phyloP scores from a whole-genome alignment of 2,888 invertebrate species.

The Leucophenga maculata region DNA sequence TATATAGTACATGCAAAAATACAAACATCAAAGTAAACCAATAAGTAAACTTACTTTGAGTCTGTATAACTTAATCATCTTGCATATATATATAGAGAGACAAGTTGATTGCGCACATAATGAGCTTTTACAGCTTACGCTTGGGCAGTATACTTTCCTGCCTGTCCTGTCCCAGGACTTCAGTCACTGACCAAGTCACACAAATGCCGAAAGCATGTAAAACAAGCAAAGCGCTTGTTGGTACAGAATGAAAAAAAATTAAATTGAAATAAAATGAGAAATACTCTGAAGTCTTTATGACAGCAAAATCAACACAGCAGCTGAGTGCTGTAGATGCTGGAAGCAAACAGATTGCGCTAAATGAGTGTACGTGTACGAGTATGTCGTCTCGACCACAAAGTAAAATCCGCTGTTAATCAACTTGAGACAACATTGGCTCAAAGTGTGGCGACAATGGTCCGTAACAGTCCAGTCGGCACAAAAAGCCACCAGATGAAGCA shows the following conservation, averaged over 20 bases:
- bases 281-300: constrained; percentile 5
- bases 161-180: neutral
- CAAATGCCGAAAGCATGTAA: constrained; percentile 7
- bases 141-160: neutral
- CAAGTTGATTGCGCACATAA: constrained; percentile 16
- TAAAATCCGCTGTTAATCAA: constrained; percentile 15
- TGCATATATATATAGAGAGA: neutral
- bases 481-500: neutral
- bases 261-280: neutral
- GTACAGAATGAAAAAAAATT: neutral
- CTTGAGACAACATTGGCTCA: constrained; percentile 8
- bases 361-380: too few relatives aligned
- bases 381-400: neutral
- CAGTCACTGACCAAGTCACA: neutral
- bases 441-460: neutral
- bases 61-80: neutral
- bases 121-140: constrained; percentile 17
- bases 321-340: neutral
- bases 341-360: constrained; percentile 19
- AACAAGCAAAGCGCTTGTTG: neutral
- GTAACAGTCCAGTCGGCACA: neutral
- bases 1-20: neutral
- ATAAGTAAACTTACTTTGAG: constrained; percentile 14
- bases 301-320: constrained; percentile 1
- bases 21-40: neutral